Percentiles rank a stretch among this genome's conserved stretches.
phyloP scores from a whole-genome alignment of 2,888 invertebrate species.

The Zhuqinia jingwanae region DNA sequence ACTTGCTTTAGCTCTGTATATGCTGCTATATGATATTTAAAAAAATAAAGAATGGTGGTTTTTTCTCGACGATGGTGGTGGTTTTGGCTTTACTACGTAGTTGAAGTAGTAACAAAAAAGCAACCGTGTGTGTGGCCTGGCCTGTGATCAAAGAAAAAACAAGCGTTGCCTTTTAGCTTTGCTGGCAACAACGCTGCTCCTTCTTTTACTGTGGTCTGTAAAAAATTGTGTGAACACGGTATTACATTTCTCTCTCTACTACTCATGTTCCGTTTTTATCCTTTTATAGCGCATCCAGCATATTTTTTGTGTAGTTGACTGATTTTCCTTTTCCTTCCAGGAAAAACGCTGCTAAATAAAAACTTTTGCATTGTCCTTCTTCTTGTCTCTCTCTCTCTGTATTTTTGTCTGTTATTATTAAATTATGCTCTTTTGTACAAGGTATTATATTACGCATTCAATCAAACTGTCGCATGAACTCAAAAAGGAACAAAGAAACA shows the following conservation, averaged over 20 bases:
- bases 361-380: conserved; percentile 49
- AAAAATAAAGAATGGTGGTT: not conserved
- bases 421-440: no score
- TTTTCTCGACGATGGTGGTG: conserved; percentile 5
- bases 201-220: not conserved
- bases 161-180: conserved; percentile 8
- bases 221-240: no score
- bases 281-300: conserved; percentile 1
- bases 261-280: not conserved
- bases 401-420: not conserved
- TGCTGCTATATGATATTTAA: not conserved
- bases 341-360: conserved; percentile 41
- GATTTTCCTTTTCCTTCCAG: conserved; percentile 44
- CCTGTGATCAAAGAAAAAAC: not conserved
- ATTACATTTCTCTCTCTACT: not conserved
- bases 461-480: no score
- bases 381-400: conserved; percentile 6
- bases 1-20: no score
- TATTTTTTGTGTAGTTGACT: not conserved
- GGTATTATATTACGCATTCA: no score
- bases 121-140: conserved; percentile 46
- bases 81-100: not conserved
- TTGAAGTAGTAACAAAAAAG: not conserved
- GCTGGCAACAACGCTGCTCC: conserved; percentile 2
- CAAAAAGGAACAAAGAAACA: no score